Percentiles rank a stretch among this genome's conserved stretches.
Evolutionary conservation across 2,797 vertebrate species (phyloP).

Genomic region (Eurystomus glaucurus): DNA sequence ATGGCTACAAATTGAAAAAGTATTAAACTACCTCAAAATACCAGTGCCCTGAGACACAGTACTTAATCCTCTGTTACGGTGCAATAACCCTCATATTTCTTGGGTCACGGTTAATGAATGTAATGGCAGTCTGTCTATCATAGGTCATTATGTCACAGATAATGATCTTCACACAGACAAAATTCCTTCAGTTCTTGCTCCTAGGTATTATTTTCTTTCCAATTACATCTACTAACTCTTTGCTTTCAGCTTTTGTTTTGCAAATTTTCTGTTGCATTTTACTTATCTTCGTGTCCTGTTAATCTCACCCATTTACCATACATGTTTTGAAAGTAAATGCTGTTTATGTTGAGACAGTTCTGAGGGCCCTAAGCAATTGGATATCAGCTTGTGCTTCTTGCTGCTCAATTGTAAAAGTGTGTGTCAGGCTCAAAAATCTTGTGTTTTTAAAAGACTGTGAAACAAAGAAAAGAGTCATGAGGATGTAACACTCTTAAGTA

Average conservation of each 20-base stretch:
- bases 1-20: neutral
- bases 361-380: neutral
- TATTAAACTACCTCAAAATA: neutral
- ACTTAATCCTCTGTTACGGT: constrained; percentile 14
- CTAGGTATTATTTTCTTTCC: constrained; percentile 9
- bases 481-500: neutral
- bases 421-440: neutral
- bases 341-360: neutral
- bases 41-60: neutral
- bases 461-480: neutral
- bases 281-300: neutral
- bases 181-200: constrained; percentile 15
- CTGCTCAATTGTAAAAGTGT: neutral
- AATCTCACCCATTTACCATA: neutral
- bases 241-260: neutral
- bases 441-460: neutral
- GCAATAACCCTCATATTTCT: constrained; percentile 52
- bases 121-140: neutral
- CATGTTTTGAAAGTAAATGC: neutral
- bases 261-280: neutral
- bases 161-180: constrained; percentile 26
- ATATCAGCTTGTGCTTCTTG: neutral
- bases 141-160: constrained; percentile 1
- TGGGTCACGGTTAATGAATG: neutral
- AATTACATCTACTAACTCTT: neutral